Conservation (phyloP, 1,140 invertebrate genomes). For the Mycetomoellerius zeteki region DNA sequence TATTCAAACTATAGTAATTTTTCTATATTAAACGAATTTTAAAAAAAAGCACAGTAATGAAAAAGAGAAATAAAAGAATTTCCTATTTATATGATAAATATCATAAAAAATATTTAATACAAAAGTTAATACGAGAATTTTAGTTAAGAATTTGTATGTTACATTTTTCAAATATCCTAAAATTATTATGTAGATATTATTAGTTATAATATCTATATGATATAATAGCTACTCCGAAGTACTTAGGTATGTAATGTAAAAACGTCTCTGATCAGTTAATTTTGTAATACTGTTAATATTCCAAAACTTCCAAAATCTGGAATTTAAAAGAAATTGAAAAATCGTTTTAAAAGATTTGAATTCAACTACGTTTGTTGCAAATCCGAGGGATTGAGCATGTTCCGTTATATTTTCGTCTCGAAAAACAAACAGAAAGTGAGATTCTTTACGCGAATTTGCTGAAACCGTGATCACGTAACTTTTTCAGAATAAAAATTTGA, state of each 20-base stretch:
- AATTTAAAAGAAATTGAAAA: conserved; percentile 12
- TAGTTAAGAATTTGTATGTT: background rate
- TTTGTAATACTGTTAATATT: background rate
- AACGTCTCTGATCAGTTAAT: background rate
- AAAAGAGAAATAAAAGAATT: background rate
- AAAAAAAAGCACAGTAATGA: background rate
- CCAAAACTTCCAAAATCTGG: no score
- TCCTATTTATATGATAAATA: background rate
- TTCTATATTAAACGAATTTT: conserved; percentile 22
- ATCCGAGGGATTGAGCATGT: background rate
- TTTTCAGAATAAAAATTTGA: conserved; percentile 25
- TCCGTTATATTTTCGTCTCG: background rate
- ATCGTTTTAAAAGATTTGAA: background rate
- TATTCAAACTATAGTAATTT: conserved; percentile 4
- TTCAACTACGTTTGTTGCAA: background rate
- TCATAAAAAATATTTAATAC: conserved; percentile 10
- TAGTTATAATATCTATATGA: background rate
- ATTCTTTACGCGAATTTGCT: conserved; percentile 28
- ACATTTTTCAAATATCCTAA: conserved; percentile 1
- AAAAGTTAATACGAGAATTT: background rate
- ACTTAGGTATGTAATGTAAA: background rate
- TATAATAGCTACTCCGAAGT: background rate
- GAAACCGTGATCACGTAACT: conserved; percentile 9
- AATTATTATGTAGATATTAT: background rate
- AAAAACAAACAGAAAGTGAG: conserved; percentile 12